Conservation (phyloP, 2,113 vertebrate genomes). For the Podarcis muralis region DNA sequence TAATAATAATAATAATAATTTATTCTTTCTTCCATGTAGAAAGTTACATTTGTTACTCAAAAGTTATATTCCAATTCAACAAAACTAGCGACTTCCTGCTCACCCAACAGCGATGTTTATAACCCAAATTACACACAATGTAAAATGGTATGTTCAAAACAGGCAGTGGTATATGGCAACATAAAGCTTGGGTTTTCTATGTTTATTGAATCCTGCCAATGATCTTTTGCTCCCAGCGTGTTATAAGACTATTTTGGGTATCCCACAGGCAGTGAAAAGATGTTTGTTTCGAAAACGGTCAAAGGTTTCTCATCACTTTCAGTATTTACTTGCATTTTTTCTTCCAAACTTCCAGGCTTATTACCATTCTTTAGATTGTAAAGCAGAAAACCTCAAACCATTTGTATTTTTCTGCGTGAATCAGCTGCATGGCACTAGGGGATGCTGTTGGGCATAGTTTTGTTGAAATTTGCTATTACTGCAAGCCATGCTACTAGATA, state of each 20-base stretch:
- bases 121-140: no score
- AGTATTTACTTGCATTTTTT: neutral
- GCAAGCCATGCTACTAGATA: neutral
- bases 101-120: no score
- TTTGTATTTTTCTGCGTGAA: neutral
- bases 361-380: neutral
- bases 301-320: neutral
- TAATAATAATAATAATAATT: no score
- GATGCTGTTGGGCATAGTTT: constrained; percentile 55
- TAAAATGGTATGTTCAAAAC: neutral
- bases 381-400: neutral
- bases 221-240: neutral
- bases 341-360: neutral
- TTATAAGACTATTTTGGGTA: no score
- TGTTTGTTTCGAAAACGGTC: neutral
- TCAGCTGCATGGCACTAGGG: constrained; percentile 37
- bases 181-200: neutral
- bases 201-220: neutral
- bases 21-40: no score
- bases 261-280: neutral
- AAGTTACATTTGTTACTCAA: no score
- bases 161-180: neutral
- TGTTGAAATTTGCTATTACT: neutral
- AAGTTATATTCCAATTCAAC: no score
- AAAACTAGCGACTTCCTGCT: no score